phyloP scores from a whole-genome alignment of 2,113 vertebrate species.

The Coracopsis vasa region DNA sequence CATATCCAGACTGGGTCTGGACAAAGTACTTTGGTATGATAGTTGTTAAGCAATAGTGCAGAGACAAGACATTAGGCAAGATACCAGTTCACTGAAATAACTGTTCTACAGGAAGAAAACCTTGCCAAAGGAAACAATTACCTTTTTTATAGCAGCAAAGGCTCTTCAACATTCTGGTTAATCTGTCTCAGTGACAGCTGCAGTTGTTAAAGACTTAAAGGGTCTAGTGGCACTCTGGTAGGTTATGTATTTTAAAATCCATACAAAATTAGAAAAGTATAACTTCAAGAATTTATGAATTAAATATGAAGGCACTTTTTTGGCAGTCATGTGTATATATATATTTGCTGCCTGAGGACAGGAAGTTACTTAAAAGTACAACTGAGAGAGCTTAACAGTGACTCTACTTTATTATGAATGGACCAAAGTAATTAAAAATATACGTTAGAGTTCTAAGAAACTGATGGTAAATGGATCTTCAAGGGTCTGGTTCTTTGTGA shows the following conservation, averaged over 20 bases:
- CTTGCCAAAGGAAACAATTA: not conserved
- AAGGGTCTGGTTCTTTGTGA: not conserved
- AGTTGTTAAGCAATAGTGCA: slow-evolving; percentile 1
- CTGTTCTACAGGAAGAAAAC: not conserved
- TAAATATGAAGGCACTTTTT: slow-evolving; percentile 57
- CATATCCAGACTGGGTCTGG: not conserved
- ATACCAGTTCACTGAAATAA: not conserved
- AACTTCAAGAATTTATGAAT: slow-evolving; percentile 26
- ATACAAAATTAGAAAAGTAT: slow-evolving; percentile 10
- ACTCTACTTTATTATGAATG: slow-evolving; percentile 20
- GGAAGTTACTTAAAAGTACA: slow-evolving; percentile 11
- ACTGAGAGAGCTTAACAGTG: not conserved
- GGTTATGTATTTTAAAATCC: not conserved
- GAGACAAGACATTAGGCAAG: not conserved
- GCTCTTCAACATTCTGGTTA: not conserved
- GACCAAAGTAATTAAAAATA: slow-evolving; percentile 32
- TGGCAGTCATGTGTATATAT: slow-evolving; percentile 24
- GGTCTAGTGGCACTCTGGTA: not conserved
- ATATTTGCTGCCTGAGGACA: slow-evolving; percentile 26
- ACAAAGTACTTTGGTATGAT: not conserved
- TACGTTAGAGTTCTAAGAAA: not conserved
- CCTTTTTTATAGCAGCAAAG: not conserved
- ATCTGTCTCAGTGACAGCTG: not conserved
- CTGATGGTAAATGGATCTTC: not conserved
- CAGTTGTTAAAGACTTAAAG: not conserved